These are phyloP conservation scores for Rotaria sp. DNA, from an alignment of 2,888 invertebrate species.

Conservation along the genomic window DNA sequence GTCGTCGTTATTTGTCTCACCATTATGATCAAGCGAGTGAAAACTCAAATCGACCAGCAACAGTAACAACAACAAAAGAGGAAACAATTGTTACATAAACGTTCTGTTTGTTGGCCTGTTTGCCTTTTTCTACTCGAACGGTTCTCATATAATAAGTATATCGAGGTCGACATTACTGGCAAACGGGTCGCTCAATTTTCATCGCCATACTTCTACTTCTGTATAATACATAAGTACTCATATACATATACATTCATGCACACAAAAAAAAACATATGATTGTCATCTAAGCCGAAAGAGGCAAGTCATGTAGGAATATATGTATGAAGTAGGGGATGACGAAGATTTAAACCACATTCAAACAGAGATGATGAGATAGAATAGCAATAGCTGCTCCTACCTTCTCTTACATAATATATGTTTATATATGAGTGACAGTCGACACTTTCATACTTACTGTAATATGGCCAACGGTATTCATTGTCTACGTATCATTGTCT, in stretches of 20 bases:
- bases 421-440: neutral
- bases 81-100: neutral
- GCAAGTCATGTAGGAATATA: neutral
- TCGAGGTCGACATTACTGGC: neutral
- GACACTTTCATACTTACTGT: neutral
- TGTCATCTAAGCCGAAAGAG: neutral
- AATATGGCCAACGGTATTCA: neutral
- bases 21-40: neutral
- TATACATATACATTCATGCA: neutral
- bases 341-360: neutral
- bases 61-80: neutral
- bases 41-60: neutral
- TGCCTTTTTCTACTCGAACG: neutral
- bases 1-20: neutral
- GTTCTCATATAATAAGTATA: neutral
- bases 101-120: neutral
- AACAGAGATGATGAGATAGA: neutral
- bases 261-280: neutral
- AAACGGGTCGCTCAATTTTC: neutral
- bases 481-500: neutral
- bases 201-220: neutral
- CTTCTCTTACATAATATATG: neutral
- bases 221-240: neutral
- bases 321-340: neutral
- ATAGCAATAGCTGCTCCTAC: neutral